phyloP scores from a whole-genome alignment of 1,140 invertebrate genomes.

The Oryzaephilus surinamensis region DNA sequence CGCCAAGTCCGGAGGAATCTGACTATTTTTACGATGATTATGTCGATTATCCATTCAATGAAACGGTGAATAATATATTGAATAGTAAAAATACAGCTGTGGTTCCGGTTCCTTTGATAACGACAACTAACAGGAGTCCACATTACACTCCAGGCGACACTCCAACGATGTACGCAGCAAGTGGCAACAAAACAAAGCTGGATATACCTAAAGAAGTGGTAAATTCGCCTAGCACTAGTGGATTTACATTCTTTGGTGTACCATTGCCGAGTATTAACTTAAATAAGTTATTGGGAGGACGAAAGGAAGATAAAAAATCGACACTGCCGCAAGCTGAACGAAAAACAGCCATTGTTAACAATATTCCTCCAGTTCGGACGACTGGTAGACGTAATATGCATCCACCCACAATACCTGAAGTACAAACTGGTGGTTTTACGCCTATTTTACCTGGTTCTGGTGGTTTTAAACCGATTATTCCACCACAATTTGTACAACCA shows the following conservation, averaged over 20 bases:
- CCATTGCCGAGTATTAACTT: slow-evolving; percentile 64
- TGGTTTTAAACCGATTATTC: slow-evolving; percentile 60
- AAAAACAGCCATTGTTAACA: slow-evolving; percentile 35
- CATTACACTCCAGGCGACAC: slow-evolving; percentile 40
- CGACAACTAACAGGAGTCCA: slow-evolving; percentile 18
- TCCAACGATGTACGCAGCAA: slow-evolving; percentile 54
- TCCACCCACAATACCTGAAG: slow-evolving; percentile 43
- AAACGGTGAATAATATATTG: slow-evolving; percentile 28
- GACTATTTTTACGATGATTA: slow-evolving; percentile 77
- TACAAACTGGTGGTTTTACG: slow-evolving; percentile 59
- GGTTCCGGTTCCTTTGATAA: slow-evolving; percentile 21
- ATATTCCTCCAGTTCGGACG: slow-evolving; percentile 18
- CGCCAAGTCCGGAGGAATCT: slow-evolving; percentile 54
- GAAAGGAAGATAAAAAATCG: slow-evolving; percentile 15
- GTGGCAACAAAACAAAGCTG: slow-evolving; percentile 41
- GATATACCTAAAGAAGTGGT: slow-evolving; percentile 33
- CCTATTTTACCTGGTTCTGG: slow-evolving; percentile 57
- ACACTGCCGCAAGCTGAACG: slow-evolving; percentile 29
- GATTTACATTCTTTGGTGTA: slow-evolving; percentile 76
- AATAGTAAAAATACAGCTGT: background rate
- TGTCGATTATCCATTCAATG: slow-evolving; percentile 58
- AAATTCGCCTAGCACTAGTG: slow-evolving; percentile 41
- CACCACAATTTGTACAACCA: slow-evolving; percentile 13
- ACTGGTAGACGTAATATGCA: slow-evolving; percentile 1
- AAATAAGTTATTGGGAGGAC: slow-evolving; percentile 49